Conservation (phyloP, 2,797 vertebrate species). For the Capromys pilorides region DNA sequence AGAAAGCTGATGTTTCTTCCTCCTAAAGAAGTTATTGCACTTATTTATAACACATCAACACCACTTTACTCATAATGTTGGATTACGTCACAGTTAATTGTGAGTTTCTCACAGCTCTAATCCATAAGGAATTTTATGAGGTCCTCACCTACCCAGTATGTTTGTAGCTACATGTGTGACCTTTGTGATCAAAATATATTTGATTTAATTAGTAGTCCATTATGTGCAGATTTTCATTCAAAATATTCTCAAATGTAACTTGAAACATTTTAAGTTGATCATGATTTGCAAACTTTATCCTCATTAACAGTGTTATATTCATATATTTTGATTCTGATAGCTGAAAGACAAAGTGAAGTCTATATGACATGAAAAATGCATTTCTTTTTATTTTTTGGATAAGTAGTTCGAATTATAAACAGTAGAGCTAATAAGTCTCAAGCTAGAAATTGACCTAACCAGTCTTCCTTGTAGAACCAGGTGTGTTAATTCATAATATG, state of each 20-base stretch:
- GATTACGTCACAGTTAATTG: neutral
- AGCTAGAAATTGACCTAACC: neutral
- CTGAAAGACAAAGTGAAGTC: neutral
- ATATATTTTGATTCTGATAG: neutral
- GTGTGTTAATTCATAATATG: neutral
- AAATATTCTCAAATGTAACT: neutral
- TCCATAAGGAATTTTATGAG: neutral
- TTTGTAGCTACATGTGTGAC: neutral
- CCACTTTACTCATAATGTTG: neutral
- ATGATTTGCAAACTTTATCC: neutral
- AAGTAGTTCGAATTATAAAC: neutral
- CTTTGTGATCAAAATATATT: neutral
- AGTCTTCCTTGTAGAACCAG: neutral
- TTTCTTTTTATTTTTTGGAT: neutral
- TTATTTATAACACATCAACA: neutral
- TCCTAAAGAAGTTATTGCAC: neutral
- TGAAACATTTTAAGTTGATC: neutral
- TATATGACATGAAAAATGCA: neutral
- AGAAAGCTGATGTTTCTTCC: neutral
- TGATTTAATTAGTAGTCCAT: neutral
- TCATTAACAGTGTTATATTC: neutral
- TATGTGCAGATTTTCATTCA: neutral
- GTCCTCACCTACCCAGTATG: neutral
- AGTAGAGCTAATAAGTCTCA: neutral
- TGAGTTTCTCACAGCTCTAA: neutral